These are phyloP conservation scores for Apamea sordens DNA, from an alignment of 2,888 invertebrate species.

Conservation along the genomic window DNA sequence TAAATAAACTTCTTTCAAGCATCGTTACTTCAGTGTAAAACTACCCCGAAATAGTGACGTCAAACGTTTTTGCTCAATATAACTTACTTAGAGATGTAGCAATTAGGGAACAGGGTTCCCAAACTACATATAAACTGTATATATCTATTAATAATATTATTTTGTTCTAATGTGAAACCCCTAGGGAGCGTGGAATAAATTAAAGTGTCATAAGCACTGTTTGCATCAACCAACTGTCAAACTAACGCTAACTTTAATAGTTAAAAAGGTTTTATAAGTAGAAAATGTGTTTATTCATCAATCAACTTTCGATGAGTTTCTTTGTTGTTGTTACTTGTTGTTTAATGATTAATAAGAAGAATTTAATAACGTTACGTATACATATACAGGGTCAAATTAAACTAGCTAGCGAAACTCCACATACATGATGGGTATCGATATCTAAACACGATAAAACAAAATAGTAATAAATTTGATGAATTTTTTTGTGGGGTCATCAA, in stretches of 20 bases:
- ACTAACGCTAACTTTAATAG: conserved; percentile 33
- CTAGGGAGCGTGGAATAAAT: conserved; percentile 35
- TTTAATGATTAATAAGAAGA: not conserved
- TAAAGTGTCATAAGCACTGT: conserved; percentile 41
- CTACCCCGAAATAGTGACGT: conserved; percentile 32
- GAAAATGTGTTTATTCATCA: conserved; percentile 25
- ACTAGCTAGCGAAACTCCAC: too few species aligned
- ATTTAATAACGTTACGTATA: not conserved
- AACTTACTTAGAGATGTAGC: conserved; percentile 27
- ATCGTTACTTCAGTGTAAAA: conserved; percentile 21
- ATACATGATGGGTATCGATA: too few species aligned
- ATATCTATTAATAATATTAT: conserved; percentile 26
- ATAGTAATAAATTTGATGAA: too few species aligned
- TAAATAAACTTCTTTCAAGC: conserved; percentile 23
- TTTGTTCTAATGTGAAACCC: conserved; percentile 19
- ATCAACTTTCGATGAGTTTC: conserved; percentile 22
- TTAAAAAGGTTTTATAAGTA: conserved; percentile 19
- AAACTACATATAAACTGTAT: conserved; percentile 14
- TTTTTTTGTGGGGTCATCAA: too few species aligned
- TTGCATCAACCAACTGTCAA: conserved; percentile 39
- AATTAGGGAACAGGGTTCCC: conserved; percentile 34
- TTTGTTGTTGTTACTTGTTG: conserved; percentile 20
- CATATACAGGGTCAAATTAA: too few species aligned
- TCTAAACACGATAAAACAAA: too few species aligned
- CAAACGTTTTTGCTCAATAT: conserved; percentile 39